phyloP scores from a whole-genome alignment of 2,113 vertebrate species.

The Gambusia affinis region DNA sequence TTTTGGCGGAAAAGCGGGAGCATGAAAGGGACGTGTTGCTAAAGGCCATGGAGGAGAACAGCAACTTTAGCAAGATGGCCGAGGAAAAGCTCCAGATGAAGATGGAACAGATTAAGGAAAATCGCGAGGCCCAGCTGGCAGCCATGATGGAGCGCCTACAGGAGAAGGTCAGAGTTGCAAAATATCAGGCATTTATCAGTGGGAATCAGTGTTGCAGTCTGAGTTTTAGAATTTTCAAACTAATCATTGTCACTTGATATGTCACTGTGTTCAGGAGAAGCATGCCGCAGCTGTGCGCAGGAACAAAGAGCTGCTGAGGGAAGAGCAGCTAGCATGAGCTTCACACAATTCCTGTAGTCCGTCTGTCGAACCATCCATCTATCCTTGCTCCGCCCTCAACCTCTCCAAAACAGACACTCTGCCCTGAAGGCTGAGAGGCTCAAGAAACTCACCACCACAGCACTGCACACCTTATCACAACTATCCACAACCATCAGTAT shows the following conservation, averaged over 20 bases:
- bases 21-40: slow-evolving; percentile 94
- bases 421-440: slow-evolving; percentile 54
- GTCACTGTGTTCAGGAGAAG: slow-evolving; percentile 83
- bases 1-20: slow-evolving; percentile 92
- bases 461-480: slow-evolving; percentile 56
- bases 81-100: slow-evolving; percentile 92
- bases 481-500: slow-evolving; percentile 69
- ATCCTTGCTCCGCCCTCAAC: slow-evolving; percentile 33
- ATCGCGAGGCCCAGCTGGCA: slow-evolving; percentile 90
- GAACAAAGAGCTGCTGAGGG: slow-evolving; percentile 96
- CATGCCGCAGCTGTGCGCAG: slow-evolving; percentile 91
- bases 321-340: slow-evolving; percentile 82
- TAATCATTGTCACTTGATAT: not conserved
- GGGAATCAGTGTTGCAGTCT: not conserved
- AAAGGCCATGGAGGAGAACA: slow-evolving; percentile 98
- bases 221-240: not conserved
- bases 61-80: slow-evolving; percentile 97
- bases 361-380: slow-evolving; percentile 21
- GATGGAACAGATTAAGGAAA: slow-evolving; percentile 98
- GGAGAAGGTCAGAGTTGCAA: slow-evolving; percentile 86
- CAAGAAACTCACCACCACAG: slow-evolving; percentile 61
- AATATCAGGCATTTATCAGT: not conserved
- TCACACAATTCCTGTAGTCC: slow-evolving; percentile 40
- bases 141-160: slow-evolving; percentile 94
- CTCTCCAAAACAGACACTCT: slow-evolving; percentile 55